phyloP scores from a whole-genome alignment of 2,888 invertebrate species.

The Endotricha flammealis region DNA sequence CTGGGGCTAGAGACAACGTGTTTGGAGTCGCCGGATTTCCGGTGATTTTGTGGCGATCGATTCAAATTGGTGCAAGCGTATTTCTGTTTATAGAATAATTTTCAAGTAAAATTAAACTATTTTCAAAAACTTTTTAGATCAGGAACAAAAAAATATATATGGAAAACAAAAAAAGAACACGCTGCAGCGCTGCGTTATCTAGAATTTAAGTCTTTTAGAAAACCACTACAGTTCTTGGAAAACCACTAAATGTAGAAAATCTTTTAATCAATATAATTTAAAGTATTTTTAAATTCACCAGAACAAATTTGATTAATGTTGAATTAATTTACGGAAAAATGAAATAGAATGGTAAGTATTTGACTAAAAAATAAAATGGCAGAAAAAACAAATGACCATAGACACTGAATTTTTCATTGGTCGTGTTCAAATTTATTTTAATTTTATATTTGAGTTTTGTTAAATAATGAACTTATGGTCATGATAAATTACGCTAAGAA shows the following conservation, averaged over 20 bases:
- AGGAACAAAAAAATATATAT: constrained; percentile 19
- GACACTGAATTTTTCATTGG: too few relatives aligned
- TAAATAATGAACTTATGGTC: too few relatives aligned
- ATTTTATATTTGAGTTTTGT: too few relatives aligned
- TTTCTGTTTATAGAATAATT: constrained; percentile 18
- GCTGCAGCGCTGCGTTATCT: constrained; percentile 21
- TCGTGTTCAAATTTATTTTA: too few relatives aligned
- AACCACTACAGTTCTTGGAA: constrained; percentile 21
- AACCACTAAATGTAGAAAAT: constrained; percentile 24
- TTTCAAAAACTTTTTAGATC: not conserved
- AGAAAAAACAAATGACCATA: constrained; percentile 62
- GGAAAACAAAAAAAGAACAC: constrained; percentile 21
- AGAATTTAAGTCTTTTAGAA: constrained; percentile 22
- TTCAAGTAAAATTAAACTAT: not conserved
- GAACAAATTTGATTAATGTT: constrained; percentile 64
- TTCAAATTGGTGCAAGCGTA: constrained; percentile 36
- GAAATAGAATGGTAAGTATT: constrained; percentile 65
- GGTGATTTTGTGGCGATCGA: constrained; percentile 43
- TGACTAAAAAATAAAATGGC: constrained; percentile 75
- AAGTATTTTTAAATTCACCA: constrained; percentile 54
- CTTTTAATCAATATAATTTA: constrained; percentile 36
- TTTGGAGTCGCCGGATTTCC: constrained; percentile 73
- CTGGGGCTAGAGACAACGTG: constrained; percentile 72
- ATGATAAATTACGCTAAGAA: too few relatives aligned
- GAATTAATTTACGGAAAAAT: constrained; percentile 48